phyloP scores from a whole-genome alignment of 2,797 vertebrate genomes.

The Corythornis leucogaster region DNA sequence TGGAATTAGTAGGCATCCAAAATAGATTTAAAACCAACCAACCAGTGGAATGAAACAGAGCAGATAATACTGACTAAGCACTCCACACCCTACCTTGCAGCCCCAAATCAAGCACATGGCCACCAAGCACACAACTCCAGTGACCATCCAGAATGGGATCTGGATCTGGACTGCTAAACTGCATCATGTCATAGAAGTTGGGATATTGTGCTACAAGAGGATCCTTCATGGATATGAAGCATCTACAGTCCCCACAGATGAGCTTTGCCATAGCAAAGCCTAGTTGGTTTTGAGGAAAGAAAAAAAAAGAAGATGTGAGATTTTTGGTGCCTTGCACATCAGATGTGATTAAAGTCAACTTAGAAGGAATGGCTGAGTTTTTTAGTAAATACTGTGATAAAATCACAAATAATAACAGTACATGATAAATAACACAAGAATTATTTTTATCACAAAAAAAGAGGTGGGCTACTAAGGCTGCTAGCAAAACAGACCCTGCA shows the following conservation, averaged over 20 bases:
- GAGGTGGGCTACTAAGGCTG: neutral
- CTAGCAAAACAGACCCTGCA: neutral
- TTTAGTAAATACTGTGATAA: neutral
- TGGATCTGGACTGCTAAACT: neutral
- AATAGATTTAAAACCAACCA: neutral
- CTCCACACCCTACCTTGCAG: neutral
- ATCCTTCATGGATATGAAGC: neutral
- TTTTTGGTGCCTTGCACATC: neutral
- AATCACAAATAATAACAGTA: neutral
- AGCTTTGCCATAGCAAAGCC: neutral
- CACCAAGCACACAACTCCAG: neutral
- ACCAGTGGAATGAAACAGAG: neutral
- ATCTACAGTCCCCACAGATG: neutral
- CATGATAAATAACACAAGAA: neutral
- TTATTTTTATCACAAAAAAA: neutral
- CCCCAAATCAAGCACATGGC: neutral
- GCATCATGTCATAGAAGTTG: neutral
- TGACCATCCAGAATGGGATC: neutral
- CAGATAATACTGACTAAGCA: constrained; percentile 1
- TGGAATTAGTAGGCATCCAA: neutral
- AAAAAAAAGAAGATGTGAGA: neutral
- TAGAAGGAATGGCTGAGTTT: rapidly evolving
- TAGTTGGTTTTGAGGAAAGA: neutral
- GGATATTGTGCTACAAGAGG: neutral
- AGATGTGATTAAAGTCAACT: neutral